Conservation (phyloP, 2,797 vertebrate genomes). For the Cryptoprocta ferox region DNA sequence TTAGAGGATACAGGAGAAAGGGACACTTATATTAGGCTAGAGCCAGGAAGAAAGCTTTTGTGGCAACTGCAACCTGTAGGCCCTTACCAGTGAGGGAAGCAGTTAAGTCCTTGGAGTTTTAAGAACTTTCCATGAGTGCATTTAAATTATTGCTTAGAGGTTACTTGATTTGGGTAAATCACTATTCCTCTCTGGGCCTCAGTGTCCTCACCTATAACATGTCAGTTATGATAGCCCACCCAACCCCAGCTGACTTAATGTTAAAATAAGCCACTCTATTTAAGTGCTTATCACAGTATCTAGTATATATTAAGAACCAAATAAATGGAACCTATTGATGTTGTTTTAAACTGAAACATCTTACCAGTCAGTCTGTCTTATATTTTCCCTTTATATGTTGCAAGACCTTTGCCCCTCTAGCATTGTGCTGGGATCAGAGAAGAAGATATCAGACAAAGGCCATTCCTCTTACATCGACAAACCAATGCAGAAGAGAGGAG, state of each 20-base stretch:
- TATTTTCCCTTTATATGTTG: slow-evolving; percentile 52
- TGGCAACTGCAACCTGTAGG: not conserved
- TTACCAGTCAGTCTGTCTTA: slow-evolving; percentile 52
- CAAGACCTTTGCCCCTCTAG: slow-evolving; percentile 66
- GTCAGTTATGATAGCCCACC: not conserved
- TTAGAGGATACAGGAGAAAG: not conserved
- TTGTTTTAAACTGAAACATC: slow-evolving; percentile 45
- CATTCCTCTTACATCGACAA: slow-evolving; percentile 39
- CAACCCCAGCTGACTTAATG: not conserved
- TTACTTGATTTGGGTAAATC: not conserved
- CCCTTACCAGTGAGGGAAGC: not conserved
- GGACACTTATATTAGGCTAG: not conserved
- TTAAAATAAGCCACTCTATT: not conserved
- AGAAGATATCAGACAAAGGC: slow-evolving; percentile 71
- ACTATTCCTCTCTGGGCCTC: not conserved
- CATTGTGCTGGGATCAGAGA: slow-evolving; percentile 73
- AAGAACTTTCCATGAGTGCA: not conserved
- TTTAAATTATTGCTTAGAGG: not conserved
- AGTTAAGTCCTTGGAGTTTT: not conserved
- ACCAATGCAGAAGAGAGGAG: slow-evolving; percentile 43
- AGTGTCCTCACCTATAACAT: not conserved
- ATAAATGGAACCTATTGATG: not conserved
- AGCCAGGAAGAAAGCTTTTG: not conserved
- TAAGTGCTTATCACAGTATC: not conserved
- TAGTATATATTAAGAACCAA: slow-evolving; percentile 3